Percentiles rank a stretch among this genome's conserved stretches.
Evolutionary conservation across 2,797 vertebrate genomes (phyloP).

Genomic region (Cetoscarus ocellatus): DNA sequence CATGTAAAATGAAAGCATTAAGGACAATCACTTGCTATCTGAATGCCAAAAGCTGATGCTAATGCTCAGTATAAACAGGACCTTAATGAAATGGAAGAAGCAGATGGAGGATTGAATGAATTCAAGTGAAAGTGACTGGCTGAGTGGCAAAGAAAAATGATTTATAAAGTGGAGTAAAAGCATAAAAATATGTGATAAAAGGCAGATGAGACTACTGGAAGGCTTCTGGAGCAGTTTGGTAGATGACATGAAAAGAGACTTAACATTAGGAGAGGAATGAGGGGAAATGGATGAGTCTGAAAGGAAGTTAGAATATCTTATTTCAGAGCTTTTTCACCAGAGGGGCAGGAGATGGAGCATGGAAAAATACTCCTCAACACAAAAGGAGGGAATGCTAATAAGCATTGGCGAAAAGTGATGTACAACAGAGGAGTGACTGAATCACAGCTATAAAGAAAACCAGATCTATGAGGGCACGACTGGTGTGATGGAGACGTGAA

Average conservation of each 20-base stretch:
- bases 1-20: no score
- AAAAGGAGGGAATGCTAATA: constrained; percentile 38
- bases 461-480: constrained; percentile 22
- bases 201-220: constrained; percentile 14
- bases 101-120: no score
- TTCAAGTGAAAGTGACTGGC: constrained; percentile 31
- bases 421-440: constrained; percentile 22
- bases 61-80: neutral
- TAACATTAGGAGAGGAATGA: constrained; percentile 36
- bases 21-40: no score
- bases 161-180: constrained; percentile 17
- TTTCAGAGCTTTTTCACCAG: constrained; percentile 29
- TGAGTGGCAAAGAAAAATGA: constrained; percentile 13
- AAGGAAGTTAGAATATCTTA: constrained; percentile 15
- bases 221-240: constrained; percentile 26
- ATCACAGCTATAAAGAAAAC: constrained; percentile 17
- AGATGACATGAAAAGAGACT: constrained; percentile 37
- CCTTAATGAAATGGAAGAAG: constrained; percentile 2
- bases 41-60: no score
- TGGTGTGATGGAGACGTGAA: constrained; percentile 25
- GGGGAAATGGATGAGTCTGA: constrained; percentile 25
- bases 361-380: constrained; percentile 27
- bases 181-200: constrained; percentile 12
- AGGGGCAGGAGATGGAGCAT: constrained; percentile 10
- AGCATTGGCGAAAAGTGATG: constrained; percentile 19